A percentile compares a stretch with the other conserved stretches of the same genome.
Evolutionary conservation across 2,888 invertebrate species (phyloP).

Genomic region (Actias luna): DNA sequence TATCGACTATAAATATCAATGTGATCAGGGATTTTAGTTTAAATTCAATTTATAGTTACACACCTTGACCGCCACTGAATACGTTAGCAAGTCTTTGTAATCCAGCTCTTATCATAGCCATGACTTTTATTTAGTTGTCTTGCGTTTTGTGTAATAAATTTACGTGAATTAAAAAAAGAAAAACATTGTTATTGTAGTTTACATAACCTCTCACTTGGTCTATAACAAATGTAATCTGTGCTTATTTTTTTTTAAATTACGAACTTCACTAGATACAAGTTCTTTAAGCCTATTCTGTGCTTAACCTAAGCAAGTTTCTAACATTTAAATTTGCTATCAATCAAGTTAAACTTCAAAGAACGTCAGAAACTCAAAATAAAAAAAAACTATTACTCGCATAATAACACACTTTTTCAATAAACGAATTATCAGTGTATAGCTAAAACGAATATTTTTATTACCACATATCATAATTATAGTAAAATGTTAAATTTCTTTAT

Average conservation of each 20-base stretch:
- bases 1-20: not conserved
- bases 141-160: not conserved
- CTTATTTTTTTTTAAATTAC: not conserved
- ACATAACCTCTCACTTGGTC: conserved; percentile 32
- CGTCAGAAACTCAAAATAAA: too few relatives aligned
- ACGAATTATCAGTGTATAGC: too few relatives aligned
- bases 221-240: not conserved
- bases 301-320: too few relatives aligned
- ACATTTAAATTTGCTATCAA: too few relatives aligned
- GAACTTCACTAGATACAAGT: not conserved
- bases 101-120: conserved; percentile 63
- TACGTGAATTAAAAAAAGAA: conserved; percentile 2
- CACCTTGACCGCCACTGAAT: conserved; percentile 56
- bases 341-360: too few relatives aligned
- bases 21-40: not conserved
- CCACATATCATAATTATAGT: too few relatives aligned
- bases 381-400: too few relatives aligned
- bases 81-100: conserved; percentile 55
- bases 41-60: conserved; percentile 8
- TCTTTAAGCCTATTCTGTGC: not conserved
- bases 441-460: too few relatives aligned
- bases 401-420: too few relatives aligned
- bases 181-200: conserved; percentile 23
- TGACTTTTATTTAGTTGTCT: conserved; percentile 20
- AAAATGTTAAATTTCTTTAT: too few relatives aligned